Percentiles rank a stretch among this genome's conserved stretches.
These are phyloP conservation scores for Drosophila serrata DNA, from an alignment of 1,140 invertebrate species.

Conservation along the genomic window DNA sequence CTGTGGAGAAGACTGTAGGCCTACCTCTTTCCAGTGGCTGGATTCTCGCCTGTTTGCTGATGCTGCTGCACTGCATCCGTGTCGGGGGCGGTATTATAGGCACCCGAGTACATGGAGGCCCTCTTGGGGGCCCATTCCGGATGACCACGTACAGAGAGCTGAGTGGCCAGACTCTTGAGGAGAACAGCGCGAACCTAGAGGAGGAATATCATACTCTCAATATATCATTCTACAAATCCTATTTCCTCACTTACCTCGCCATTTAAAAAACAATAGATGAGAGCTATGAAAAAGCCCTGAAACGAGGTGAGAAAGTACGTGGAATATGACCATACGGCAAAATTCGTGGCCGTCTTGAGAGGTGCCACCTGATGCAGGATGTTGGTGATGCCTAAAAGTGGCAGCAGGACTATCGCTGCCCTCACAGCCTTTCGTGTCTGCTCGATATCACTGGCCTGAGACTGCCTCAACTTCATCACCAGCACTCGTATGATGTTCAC, in stretches of 20 bases:
- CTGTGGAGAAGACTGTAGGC: rapidly evolving
- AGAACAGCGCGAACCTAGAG: constrained; percentile 87
- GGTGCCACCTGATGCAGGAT: constrained; percentile 90
- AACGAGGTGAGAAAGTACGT: constrained; percentile 93
- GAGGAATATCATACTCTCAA: not conserved
- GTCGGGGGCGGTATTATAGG: constrained; percentile 80
- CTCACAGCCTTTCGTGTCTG: constrained; percentile 93
- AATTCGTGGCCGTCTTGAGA: constrained; percentile 89
- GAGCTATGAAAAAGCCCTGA: constrained; percentile 94
- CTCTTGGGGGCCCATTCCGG: constrained; percentile 85
- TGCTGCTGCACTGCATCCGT: constrained; percentile 70
- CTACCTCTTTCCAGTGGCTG: constrained; percentile 60
- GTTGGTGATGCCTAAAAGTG: constrained; percentile 93
- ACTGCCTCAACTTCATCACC: constrained; percentile 92
- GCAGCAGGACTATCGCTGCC: constrained; percentile 92
- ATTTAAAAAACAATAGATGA: constrained; percentile 95
- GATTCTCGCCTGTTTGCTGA: constrained; percentile 34
- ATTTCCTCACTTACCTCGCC: constrained; percentile 89
- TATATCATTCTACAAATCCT: not conserved
- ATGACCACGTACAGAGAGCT: constrained; percentile 86
- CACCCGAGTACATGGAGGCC: constrained; percentile 86
- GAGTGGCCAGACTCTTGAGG: constrained; percentile 87
- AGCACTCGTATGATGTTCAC: constrained; percentile 94
- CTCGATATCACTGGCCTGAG: constrained; percentile 91
- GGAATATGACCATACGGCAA: constrained; percentile 92